Evolutionary conservation across 2,113 vertebrate genomes (phyloP).

Genomic region (Orthochromis malagaraziensis): DNA sequence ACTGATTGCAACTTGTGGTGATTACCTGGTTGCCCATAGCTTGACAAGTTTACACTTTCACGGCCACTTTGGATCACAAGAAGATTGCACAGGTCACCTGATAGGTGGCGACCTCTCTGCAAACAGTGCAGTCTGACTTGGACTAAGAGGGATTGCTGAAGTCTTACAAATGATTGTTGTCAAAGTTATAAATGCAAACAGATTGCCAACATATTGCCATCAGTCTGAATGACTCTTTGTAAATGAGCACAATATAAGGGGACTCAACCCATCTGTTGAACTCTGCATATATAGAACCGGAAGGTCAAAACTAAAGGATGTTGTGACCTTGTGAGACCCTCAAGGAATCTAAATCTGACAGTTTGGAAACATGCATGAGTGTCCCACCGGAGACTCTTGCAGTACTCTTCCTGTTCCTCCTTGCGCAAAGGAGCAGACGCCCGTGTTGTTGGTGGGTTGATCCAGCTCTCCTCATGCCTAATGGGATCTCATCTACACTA

Average conservation of each 20-base stretch:
- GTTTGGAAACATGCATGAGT: background rate
- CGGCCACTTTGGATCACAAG: background rate
- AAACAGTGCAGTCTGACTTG: background rate
- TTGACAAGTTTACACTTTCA: background rate
- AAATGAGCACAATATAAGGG: background rate
- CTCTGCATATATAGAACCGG: accelerated
- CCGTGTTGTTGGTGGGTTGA: background rate
- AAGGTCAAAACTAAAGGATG: background rate
- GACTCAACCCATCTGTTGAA: background rate
- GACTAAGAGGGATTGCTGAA: background rate
- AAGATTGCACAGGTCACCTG: background rate
- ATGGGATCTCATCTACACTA: background rate
- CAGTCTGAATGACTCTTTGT: background rate
- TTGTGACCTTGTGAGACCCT: background rate
- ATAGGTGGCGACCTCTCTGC: background rate
- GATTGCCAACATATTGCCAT: background rate
- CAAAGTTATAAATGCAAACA: background rate
- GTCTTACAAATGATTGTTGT: background rate
- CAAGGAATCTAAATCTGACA: background rate
- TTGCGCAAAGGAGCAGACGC: background rate
- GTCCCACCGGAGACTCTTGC: background rate
- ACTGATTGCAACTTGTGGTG: background rate
- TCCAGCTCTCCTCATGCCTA: background rate
- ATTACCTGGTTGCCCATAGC: background rate
- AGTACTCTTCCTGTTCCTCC: background rate